Base-by-base conservation (phyloP, 2,888 invertebrate genomes). In the Antheraea yamamai region DNA sequence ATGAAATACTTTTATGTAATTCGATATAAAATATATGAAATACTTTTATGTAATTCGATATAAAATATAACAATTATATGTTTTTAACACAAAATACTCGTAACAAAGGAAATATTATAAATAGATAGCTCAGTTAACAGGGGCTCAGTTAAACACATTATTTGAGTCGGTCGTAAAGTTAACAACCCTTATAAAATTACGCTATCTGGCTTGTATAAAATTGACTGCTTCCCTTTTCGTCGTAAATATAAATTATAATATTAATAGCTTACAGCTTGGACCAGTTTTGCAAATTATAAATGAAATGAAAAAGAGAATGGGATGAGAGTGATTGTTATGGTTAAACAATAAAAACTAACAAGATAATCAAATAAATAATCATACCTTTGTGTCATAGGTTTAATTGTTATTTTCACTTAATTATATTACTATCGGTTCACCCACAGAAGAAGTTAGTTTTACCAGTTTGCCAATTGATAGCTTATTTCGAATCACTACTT, bases 141-240 rank as follows among this genome's bases (percentile, higher is more conserved):
- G 26, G 64, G 18, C 26, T 66, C 16, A 76, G 77, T 70, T 76
- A 82, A 79, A 85, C 74, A 64, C 58, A 75, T 75, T 85, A 87
- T 87, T 88, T 88, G 84, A 86, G 82, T 80, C 77, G 80, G 80
- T 83, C 83, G 80, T 91, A 90, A 91, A 90, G 81, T 88, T 88
- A 86, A 87, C 88, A 83, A 81, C 84, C 79, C 80, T 79, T 85
- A 86, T 91, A 90, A 92, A 91, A 89, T 87, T 80, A 81, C 78
- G 87, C 85, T 89, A 91, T 89, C 89, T 84, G 84, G 85, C 85
- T 85, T 84, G 84, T 82, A 87, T 88, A 83, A 89, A 91, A 88
- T 89, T 89, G 81, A 88, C 84, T 85, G 85, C 82, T 82, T 80
- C 79, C 80, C 81, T 76, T 80, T 66, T 80, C 81, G 79, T 83